A percentile compares a stretch with the other conserved stretches of the same genome.
Conservation (phyloP, 1,140 invertebrate genomes). For the Euschistus heros region DNA sequence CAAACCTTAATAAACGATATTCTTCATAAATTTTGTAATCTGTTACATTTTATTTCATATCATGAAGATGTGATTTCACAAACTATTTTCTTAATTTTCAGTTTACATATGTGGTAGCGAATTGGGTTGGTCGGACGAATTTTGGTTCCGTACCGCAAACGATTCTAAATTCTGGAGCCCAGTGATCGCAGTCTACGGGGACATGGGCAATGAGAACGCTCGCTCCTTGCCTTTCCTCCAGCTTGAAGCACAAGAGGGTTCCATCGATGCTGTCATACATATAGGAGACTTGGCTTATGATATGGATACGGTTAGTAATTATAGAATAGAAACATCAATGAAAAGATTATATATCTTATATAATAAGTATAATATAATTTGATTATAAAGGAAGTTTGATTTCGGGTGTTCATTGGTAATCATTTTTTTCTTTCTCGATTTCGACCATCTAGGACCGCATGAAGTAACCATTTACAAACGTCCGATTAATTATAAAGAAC, state of each 20-base stretch:
- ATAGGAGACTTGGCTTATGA: conserved; percentile 96
- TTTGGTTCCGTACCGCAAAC: conserved; percentile 59
- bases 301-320: conserved; percentile 58
- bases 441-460: no score
- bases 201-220: conserved; percentile 84
- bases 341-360: background rate
- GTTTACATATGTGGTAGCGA: conserved; percentile 74
- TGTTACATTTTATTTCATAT: no score
- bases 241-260: conserved; percentile 63
- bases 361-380: no score
- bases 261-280: conserved; percentile 82
- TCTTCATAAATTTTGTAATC: background rate
- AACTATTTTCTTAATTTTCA: conserved; percentile 38
- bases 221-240: conserved; percentile 69
- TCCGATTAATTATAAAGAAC: no score
- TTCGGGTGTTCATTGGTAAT: no score
- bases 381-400: no score
- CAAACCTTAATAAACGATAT: background rate
- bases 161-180: conserved; percentile 59
- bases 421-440: no score
- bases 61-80: background rate
- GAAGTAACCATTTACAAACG: no score
- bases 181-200: conserved; percentile 73
- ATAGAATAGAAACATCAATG: background rate
- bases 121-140: conserved; percentile 66